Percentiles rank a stretch among this genome's conserved stretches.
Conservation (phyloP, 2,888 invertebrate genomes). For the Epinotia demarniana region DNA sequence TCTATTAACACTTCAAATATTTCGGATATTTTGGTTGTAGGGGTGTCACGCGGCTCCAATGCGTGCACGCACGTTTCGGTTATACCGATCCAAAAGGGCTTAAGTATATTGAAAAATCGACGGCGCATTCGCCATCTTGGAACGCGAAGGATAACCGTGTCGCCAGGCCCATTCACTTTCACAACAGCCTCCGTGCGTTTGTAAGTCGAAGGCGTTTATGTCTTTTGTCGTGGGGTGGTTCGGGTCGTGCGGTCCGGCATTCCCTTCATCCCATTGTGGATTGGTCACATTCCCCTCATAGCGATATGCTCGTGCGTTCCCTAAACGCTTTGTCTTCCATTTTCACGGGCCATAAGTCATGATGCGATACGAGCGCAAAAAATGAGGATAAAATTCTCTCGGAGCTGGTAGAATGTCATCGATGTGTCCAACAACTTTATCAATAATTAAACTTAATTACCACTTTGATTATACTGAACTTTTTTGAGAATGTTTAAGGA, state of each 20-base stretch:
- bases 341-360: slow-evolving; percentile 62
- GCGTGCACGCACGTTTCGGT: slow-evolving; percentile 68
- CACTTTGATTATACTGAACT: background rate
- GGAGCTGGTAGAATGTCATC: background rate
- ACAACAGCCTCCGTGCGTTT: background rate
- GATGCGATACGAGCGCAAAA: slow-evolving; percentile 41
- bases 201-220: background rate
- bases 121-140: background rate
- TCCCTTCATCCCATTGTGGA: slow-evolving; percentile 51
- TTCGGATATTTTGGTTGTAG: slow-evolving; percentile 28
- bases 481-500: background rate
- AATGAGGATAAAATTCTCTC: slow-evolving; percentile 16
- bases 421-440: background rate
- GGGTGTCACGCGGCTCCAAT: slow-evolving; percentile 28
- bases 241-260: slow-evolving; percentile 4
- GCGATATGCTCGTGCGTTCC: slow-evolving; percentile 74
- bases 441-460: background rate
- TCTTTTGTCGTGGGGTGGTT: background rate
- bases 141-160: background rate
- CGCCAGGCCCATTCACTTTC: background rate
- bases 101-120: background rate
- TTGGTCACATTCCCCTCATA: slow-evolving; percentile 71
- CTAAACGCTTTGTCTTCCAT: slow-evolving; percentile 66
- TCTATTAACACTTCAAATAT: slow-evolving; percentile 34
- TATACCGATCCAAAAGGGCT: slow-evolving; percentile 4